phyloP scores from a whole-genome alignment of 2,797 vertebrate species.

The Anisognathus igniventris region DNA sequence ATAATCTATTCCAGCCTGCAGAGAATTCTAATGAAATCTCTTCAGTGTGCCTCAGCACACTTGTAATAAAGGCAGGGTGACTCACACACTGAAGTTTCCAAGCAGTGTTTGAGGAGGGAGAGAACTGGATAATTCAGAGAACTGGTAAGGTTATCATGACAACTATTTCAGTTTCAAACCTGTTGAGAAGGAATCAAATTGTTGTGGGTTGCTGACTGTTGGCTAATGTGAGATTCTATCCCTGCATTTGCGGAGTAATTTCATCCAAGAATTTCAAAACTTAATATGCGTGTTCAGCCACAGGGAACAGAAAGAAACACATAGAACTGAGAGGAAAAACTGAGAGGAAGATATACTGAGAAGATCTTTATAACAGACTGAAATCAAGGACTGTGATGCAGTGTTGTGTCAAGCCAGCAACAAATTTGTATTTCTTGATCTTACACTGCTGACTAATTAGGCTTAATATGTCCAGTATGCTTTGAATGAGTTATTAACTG shows the following conservation, averaged over 20 bases:
- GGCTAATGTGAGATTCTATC: background rate
- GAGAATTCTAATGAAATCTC: constrained; percentile 37
- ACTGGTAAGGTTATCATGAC: background rate
- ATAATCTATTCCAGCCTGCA: constrained; percentile 24
- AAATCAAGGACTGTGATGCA: background rate
- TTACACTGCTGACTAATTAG: background rate
- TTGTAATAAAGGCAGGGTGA: background rate
- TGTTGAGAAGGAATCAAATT: background rate
- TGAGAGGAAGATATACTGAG: background rate
- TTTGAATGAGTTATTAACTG: background rate
- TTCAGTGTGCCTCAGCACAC: background rate
- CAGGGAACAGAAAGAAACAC: background rate
- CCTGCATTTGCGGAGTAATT: background rate
- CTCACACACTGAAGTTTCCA: background rate
- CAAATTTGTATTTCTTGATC: background rate
- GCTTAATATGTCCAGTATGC: background rate
- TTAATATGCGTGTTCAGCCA: background rate
- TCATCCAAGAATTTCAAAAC: background rate
- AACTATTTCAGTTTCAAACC: background rate
- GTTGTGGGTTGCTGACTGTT: background rate
- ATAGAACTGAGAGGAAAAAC: background rate
- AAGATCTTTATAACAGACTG: background rate
- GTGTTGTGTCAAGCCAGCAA: background rate
- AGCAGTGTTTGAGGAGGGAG: background rate
- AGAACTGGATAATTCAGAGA: background rate